A percentile compares a stretch with the other conserved stretches of the same genome.
Evolutionary conservation across 2,797 vertebrate species (phyloP).

Genomic region (Anguilla anguilla): DNA sequence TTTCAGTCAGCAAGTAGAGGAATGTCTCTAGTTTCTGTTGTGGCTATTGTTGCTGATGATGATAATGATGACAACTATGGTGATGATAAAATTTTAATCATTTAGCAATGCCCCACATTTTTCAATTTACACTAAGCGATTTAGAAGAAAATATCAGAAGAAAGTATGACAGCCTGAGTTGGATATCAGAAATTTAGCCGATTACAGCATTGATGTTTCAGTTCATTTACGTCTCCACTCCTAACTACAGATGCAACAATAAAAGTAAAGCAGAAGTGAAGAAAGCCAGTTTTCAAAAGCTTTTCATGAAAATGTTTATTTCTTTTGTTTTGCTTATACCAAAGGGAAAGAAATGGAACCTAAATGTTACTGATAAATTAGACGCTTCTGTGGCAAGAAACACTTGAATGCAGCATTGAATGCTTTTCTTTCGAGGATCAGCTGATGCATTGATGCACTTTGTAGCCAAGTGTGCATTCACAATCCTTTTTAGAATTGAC

Average conservation of each 20-base stretch:
- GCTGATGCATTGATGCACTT: neutral
- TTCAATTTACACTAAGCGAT: neutral
- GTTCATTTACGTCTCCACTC: neutral
- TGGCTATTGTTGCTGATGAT: neutral
- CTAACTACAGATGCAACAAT: neutral
- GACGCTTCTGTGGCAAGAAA: neutral
- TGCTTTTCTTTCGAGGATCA: neutral
- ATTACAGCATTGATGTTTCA: neutral
- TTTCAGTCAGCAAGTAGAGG: neutral
- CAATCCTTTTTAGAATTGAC: slow-evolving; percentile 10
- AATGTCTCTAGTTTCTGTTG: neutral
- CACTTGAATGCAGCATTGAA: neutral
- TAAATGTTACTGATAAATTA: neutral
- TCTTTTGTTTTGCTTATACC: slow-evolving; percentile 7
- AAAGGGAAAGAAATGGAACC: neutral
- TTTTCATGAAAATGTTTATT: neutral
- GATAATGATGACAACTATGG: neutral
- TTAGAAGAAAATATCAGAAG: neutral
- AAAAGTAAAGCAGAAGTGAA: neutral
- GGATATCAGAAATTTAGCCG: neutral
- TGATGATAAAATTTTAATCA: neutral
- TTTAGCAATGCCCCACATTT: neutral
- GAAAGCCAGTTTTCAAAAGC: neutral
- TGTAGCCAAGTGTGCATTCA: neutral
- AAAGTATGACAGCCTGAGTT: neutral